phyloP scores from a whole-genome alignment of 2,888 invertebrate genomes.

The Hydraecia micacea region DNA sequence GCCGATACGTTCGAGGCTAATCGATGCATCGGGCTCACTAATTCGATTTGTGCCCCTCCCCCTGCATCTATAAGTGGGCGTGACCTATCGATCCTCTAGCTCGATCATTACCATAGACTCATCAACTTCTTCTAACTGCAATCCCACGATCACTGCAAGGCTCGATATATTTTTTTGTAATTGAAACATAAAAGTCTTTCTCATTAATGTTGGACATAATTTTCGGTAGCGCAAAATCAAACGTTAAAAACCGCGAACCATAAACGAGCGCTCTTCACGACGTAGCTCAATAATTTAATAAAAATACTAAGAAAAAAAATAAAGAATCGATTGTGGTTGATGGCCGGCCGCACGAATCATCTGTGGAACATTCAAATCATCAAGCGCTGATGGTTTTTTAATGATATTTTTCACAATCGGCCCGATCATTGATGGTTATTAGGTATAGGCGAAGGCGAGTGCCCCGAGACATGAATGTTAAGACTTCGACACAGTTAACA shows the following conservation, averaged over 20 bases:
- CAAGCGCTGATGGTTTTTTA: conserved; percentile 90
- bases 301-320: conserved; percentile 79
- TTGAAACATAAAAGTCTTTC: conserved; percentile 20
- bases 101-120: conserved; percentile 75
- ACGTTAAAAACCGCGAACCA: conserved; percentile 67
- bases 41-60: conserved; percentile 89
- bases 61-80: conserved; percentile 85
- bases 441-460: conserved; percentile 87
- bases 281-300: conserved; percentile 86
- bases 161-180: conserved; percentile 28
- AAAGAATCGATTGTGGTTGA: conserved; percentile 89
- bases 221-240: conserved; percentile 70
- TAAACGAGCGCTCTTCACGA: conserved; percentile 73
- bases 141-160: conserved; percentile 35
- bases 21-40: conserved; percentile 88
- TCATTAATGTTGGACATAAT: conserved; percentile 33
- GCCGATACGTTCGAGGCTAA: conserved; percentile 85
- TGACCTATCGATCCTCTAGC: conserved; percentile 85
- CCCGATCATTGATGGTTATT: conserved; percentile 89
- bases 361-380: conserved; percentile 87
- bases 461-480: conserved; percentile 83
- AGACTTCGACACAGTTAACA: conserved; percentile 73
- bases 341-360: conserved; percentile 84
- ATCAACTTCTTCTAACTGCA: conserved; percentile 55
- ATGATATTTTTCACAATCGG: conserved; percentile 91